A percentile compares a stretch with the other conserved stretches of the same genome.
phyloP scores from a whole-genome alignment of 2,797 vertebrate genomes.

The Myiothlypis coronata region DNA sequence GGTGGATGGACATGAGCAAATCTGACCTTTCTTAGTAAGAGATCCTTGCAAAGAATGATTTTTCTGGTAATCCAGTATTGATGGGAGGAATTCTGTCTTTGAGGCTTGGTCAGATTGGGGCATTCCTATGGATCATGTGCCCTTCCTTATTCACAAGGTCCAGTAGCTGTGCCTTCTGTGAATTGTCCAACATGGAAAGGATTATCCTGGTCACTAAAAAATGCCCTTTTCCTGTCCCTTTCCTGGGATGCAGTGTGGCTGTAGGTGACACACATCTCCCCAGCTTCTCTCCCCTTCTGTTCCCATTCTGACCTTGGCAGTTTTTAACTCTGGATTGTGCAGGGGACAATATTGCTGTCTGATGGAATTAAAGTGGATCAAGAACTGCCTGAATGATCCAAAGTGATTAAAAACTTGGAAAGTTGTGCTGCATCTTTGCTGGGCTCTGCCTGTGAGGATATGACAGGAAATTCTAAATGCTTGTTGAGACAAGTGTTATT shows the following conservation, averaged over 20 bases:
- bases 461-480: background rate
- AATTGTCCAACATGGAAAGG: background rate
- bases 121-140: background rate
- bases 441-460: background rate
- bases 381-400: background rate
- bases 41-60: background rate
- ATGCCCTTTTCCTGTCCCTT: background rate
- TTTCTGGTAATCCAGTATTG: background rate
- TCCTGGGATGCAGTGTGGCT: background rate
- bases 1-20: background rate
- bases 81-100: background rate
- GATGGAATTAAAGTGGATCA: background rate
- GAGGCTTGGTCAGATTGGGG: background rate
- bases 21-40: background rate
- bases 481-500: slow-evolving; percentile 9
- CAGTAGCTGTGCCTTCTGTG: background rate
- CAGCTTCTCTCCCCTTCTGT: background rate
- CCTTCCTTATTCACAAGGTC: background rate
- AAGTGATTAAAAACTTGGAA: background rate
- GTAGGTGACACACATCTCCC: background rate
- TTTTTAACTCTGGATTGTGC: background rate
- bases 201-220: background rate
- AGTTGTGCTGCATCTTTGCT: background rate
- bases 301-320: background rate
- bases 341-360: background rate